Base-by-base conservation (phyloP, 2,888 invertebrate genomes). In the Hypena proboscidalis region DNA sequence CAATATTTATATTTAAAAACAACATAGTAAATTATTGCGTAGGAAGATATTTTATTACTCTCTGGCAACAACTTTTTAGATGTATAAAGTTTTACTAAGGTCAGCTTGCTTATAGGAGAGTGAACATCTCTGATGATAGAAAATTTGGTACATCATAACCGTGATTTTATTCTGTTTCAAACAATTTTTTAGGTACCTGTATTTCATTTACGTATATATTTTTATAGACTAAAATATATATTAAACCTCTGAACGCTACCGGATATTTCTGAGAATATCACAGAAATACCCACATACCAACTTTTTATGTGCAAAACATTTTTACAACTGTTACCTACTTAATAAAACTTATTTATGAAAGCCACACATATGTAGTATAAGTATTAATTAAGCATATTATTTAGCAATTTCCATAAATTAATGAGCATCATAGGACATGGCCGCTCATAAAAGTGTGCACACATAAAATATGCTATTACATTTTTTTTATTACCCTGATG, bases 31-130 rank as follows among this genome's bases (percentile, higher is more conserved):
- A 2, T 42, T 26, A 29, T 22, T 15, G 46, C 26, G 56, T 58
- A 13, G 60, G 56, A 30, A 4, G 60, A 14, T 13, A 11, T 50
- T 42, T 50, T 50, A 50, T 40, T 29, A 22, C 2, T 20, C 10
- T 33, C 14, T 30, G 4, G 27, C 10, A 2, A 29, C n/a, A 23
- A 19, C n/a, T n/a, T n/a, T n/a, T n/a, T n/a, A n/a, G n/a, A n/a
- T n/a, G n/a, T n/a, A n/a, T n/a, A n/a, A n/a, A n/a, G n/a, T n/a
- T n/a, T n/a, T n/a, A n/a, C n/a, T n/a, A n/a, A n/a, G n/a, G n/a
- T n/a, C n/a, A n/a, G n/a, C n/a, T n/a, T n/a, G n/a, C n/a, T n/a
- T n/a, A n/a, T n/a, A n/a, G n/a, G n/a, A n/a, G n/a, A n/a, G n/a
- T n/a, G n/a, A n/a, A n/a, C n/a, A n/a, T n/a, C n/a, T n/a, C n/a